Conservation (phyloP, 1,140 invertebrate species). For the Lerema accius region DNA sequence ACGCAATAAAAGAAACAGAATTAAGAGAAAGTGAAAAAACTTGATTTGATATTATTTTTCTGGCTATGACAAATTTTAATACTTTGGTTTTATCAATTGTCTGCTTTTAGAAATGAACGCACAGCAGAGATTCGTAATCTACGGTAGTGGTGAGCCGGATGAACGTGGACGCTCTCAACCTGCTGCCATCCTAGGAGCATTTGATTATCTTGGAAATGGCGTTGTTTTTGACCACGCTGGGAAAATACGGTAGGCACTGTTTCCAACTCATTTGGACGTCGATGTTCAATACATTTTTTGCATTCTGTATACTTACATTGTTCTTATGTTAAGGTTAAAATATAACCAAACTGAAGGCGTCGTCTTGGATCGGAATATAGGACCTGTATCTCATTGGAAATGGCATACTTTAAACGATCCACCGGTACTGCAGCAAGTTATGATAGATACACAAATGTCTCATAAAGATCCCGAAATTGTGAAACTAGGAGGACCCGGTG, state of each 20-base stretch:
- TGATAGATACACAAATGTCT: slow-evolving; percentile 72
- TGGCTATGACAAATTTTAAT: too few species aligned
- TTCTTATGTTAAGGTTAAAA: slow-evolving; percentile 58
- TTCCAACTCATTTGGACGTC: too few species aligned
- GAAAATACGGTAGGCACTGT: slow-evolving; percentile 61
- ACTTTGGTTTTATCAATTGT: background rate
- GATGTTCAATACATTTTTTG: too few species aligned
- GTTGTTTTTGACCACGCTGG: slow-evolving; percentile 72
- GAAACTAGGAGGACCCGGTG: slow-evolving; percentile 53
- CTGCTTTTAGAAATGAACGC: slow-evolving; percentile 62
- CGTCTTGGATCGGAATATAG: slow-evolving; percentile 63
- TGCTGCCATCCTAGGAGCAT: slow-evolving; percentile 62
- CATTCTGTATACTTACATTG: too few species aligned
- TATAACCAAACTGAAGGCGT: slow-evolving; percentile 79
- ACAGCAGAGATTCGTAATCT: slow-evolving; percentile 67
- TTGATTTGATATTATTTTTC: too few species aligned
- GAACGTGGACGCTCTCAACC: slow-evolving; percentile 58
- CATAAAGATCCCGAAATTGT: slow-evolving; percentile 69
- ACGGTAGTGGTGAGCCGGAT: slow-evolving; percentile 65
- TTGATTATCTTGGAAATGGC: slow-evolving; percentile 73
- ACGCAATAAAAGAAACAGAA: too few species aligned
- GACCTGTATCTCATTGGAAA: slow-evolving; percentile 74
- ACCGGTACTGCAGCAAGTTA: slow-evolving; percentile 71
- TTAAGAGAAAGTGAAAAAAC: too few species aligned
- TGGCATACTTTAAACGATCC: slow-evolving; percentile 77